A percentile compares a stretch with the other conserved stretches of the same genome.
Conservation (phyloP, 2,888 invertebrate species). For the Lasioglossum calceatum region DNA sequence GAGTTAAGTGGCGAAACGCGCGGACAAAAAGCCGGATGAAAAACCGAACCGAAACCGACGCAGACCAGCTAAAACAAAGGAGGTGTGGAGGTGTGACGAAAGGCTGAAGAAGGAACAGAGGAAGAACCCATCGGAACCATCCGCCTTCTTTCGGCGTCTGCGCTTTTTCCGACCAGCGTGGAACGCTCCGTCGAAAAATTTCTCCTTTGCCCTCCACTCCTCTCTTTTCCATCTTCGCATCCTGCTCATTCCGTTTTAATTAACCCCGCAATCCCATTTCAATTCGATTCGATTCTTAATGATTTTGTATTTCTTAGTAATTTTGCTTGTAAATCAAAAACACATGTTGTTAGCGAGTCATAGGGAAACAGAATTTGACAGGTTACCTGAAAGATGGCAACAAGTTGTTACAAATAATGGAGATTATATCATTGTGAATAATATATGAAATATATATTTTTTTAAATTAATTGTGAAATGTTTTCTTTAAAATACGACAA, state of each 20-base stretch:
- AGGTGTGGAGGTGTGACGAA: slow-evolving; percentile 82
- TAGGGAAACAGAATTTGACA: no score
- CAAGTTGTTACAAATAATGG: no score
- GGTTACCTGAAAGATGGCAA: no score
- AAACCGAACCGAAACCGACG: slow-evolving; percentile 77
- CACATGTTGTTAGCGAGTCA: no score
- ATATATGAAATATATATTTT: no score
- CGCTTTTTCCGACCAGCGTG: slow-evolving; percentile 49
- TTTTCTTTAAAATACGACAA: no score
- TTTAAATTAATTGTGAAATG: no score
- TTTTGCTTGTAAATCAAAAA: no score
- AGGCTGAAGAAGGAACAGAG: slow-evolving; percentile 68
- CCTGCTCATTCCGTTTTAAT: neutral
- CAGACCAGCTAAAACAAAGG: slow-evolving; percentile 83
- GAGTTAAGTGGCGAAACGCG: slow-evolving; percentile 84
- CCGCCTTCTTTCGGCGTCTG: slow-evolving; percentile 25
- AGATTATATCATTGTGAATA: no score
- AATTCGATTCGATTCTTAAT: neutral
- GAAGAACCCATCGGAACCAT: slow-evolving; percentile 28
- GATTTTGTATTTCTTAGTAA: no score
- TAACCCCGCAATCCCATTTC: neutral
- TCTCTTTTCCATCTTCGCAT: neutral
- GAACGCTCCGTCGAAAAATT: slow-evolving; percentile 67
- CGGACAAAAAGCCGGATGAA: slow-evolving; percentile 79
- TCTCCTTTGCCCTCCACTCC: slow-evolving; percentile 35